Conservation (phyloP, 2,113 vertebrate species). For the Chrysemys picta region DNA sequence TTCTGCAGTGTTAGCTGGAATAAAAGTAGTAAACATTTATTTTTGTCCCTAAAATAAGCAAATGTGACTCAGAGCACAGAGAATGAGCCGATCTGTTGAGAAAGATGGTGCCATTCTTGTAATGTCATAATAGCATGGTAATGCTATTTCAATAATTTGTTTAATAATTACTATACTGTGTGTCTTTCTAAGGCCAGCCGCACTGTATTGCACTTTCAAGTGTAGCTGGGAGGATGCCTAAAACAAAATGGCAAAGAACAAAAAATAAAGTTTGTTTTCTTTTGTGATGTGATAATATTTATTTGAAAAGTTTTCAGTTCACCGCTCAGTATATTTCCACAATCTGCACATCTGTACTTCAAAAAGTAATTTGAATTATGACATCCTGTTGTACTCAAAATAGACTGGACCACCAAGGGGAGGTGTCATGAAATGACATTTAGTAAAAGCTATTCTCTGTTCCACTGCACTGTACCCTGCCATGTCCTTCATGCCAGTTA, state of each 20-base stretch:
- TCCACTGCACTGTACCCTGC: conserved; percentile 52
- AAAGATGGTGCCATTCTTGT: neutral
- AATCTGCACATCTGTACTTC: conserved; percentile 37
- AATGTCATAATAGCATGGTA: neutral
- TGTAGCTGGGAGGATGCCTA: neutral
- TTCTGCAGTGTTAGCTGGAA: neutral
- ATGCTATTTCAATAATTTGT: neutral
- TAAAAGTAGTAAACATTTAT: neutral
- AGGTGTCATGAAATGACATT: conserved; percentile 65
- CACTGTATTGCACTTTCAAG: neutral
- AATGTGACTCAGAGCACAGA: neutral
- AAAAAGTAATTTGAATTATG: conserved; percentile 50
- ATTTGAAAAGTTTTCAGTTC: conserved; percentile 46
- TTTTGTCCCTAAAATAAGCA: neutral
- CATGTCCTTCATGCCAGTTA: conserved; percentile 55
- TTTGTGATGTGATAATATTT: conserved; percentile 34
- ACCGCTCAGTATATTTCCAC: conserved; percentile 41
- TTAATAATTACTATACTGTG: neutral
- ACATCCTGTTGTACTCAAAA: conserved; percentile 53
- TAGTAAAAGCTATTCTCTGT: conserved; percentile 65
- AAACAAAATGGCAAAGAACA: neutral
- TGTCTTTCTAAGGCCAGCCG: neutral
- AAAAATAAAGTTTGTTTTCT: neutral
- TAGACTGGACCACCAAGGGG: conserved; percentile 45
- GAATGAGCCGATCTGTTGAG: neutral